phyloP scores from a whole-genome alignment of 2,113 vertebrate species.

The Vidua macroura region DNA sequence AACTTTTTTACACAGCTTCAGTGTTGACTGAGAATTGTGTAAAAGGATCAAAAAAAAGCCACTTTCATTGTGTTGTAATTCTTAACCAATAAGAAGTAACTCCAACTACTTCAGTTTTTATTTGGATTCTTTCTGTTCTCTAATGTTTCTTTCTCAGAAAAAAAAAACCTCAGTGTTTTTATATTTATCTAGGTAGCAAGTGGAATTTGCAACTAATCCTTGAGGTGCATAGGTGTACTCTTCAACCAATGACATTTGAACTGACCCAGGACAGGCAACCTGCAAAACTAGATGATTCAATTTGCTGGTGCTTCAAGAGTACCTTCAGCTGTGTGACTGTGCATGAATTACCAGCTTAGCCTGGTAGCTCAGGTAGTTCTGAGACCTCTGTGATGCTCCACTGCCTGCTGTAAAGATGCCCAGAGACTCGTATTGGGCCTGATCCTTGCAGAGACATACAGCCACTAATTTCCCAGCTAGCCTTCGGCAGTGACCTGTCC shows the following conservation, averaged over 20 bases:
- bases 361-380: background rate
- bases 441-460: background rate
- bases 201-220: background rate
- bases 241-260: background rate
- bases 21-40: background rate
- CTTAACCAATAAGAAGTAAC: background rate
- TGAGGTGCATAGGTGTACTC: background rate
- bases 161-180: background rate
- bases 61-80: background rate
- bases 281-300: background rate
- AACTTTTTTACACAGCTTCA: background rate
- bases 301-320: background rate
- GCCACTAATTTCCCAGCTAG: background rate
- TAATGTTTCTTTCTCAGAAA: background rate
- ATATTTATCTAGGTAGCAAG: background rate
- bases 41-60: background rate
- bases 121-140: background rate
- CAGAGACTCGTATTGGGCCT: background rate
- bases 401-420: background rate
- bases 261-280: background rate
- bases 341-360: background rate
- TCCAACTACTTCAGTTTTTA: background rate
- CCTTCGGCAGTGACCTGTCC: background rate
- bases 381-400: background rate
- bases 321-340: background rate